Evolutionary conservation across 1,140 invertebrate species (phyloP), one percentile per base, ranked within the genome.

Genomic region (Dysdera silvatica): DNA sequence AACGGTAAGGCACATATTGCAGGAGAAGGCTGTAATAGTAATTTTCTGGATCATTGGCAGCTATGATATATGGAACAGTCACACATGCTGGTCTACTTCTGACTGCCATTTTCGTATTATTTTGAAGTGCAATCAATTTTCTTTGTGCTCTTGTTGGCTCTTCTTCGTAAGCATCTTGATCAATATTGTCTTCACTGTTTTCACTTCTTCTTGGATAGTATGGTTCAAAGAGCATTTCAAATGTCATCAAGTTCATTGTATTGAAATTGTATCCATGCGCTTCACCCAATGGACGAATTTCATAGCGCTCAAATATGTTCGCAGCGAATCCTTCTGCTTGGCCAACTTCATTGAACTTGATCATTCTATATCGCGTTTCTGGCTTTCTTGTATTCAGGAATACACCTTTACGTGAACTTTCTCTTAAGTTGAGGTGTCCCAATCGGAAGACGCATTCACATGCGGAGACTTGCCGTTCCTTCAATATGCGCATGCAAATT

Each of bases 401-500:
- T 40, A 48, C 62, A 26, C 12, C 10, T 28, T 29, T 59, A 35
- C 14, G 37, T 35, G 20, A 29, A 24, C 37, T 55, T 29, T 31
- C 52, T 32, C 24, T 41, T 31, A 62, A 33, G 18, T 20, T 32
- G n/a, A 68, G 51, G 57, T 68, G 62, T 12, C 49, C 29, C n/a
- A 54, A 32, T 35, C 68, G 61, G 59, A 31, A 69, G 12, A 53
- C 63, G 14, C 47, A 65, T 54, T 69, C 66, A 49, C 41, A 61
- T 47, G 61, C 62, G 6, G 62, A 57, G 8, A 66, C 43, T 56
- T 62, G 43, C 14, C 66, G 47, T n/a, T 66, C 20, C 20, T 59
- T 54, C 54, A 66, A 57, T 26, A 64, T 58, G 3, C 45, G 16
- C 67, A 66, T 68, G 40, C 66, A 71, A 67, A 49, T 64, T 35